Base-by-base conservation (phyloP, 2,888 invertebrate genomes). In the Oasisia sp. region DNA sequence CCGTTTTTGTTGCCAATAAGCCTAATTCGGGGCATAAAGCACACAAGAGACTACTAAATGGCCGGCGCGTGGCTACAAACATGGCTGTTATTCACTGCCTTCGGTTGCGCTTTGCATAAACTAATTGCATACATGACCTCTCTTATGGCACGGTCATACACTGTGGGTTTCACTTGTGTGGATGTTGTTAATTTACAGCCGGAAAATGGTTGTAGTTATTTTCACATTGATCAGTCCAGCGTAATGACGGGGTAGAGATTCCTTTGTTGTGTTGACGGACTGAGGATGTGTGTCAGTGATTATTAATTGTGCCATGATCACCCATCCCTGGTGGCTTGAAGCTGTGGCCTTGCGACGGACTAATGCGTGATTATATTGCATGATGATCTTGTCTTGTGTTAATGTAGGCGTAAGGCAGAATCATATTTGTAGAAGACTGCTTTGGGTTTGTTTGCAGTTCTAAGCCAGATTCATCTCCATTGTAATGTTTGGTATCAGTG, bases 1-100 rank as follows among this genome's bases (percentile, higher is more conserved):
- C 32, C 90, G 19, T 32, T 38, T 32, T 90, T 90, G 44, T 90
- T 38, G 90, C 32, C 90, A 74, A n/a, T 74, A 74, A 74, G 74
- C 74, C 74, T 74, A 74, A 74, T 74, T 74, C n/a, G 74, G 19
- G 74, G 74, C 74, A 74, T 74, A 74, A 74, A 74, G 74, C n/a
- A 74, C 74, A 74, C 74, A 74, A 74, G 74, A 74, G n/a, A 74
- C 74, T 74, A 7, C 27, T 74, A 74, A 74, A 74, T 74, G 74
- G 74, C 74, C 74, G 27, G 3, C 74, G 5, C n/a, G 7, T 27
- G 74, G 27, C 74, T 74, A 74, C 74, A 74, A 74, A 74, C 74
- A 74, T 5, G 74, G 74, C 74, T 74, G n/a, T 74, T 74, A 74
- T 74, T 74, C 74, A 74, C 74, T 74, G 19, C 74, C 19, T 19